A percentile compares a stretch with the other conserved stretches of the same genome.
phyloP scores from a whole-genome alignment of 2,113 vertebrate genomes.

The Eclectus roratus region DNA sequence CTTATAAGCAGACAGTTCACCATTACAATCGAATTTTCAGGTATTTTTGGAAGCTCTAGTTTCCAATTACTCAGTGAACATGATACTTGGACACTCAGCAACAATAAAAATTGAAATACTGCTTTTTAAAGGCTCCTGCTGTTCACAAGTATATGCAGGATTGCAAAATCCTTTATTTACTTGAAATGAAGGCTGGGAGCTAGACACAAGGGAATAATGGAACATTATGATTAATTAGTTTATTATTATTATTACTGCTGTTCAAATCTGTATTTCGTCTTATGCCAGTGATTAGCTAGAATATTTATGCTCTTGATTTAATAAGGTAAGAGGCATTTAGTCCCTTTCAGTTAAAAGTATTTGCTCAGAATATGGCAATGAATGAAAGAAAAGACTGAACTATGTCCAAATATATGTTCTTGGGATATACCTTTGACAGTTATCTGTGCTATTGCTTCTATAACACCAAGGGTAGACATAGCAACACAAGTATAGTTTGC shows the following conservation, averaged over 20 bases:
- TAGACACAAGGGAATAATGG: not conserved
- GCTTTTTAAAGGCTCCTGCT: not conserved
- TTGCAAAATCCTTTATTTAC: not conserved
- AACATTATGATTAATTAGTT: not conserved
- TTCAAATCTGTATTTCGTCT: not conserved
- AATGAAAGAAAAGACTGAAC: not conserved
- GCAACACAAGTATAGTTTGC: constrained; percentile 99
- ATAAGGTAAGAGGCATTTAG: not conserved
- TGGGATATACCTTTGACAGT: constrained; percentile 92
- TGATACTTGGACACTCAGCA: not conserved
- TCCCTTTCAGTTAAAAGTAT: not conserved
- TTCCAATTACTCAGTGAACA: not conserved
- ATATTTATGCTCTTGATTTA: not conserved
- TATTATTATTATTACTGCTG: not conserved
- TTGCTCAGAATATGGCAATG: not conserved
- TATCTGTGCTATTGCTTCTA: constrained; percentile 97
- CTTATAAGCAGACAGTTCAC: not conserved
- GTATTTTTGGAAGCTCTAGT: not conserved
- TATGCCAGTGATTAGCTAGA: not conserved
- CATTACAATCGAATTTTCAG: not conserved
- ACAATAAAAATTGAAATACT: not conserved
- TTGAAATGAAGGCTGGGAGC: not conserved
- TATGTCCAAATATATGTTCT: not conserved
- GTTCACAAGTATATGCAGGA: not conserved
- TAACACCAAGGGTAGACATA: constrained; percentile 98